Evolutionary conservation across 2,797 vertebrate species (phyloP).

Genomic region (Anomalospiza imberbis): DNA sequence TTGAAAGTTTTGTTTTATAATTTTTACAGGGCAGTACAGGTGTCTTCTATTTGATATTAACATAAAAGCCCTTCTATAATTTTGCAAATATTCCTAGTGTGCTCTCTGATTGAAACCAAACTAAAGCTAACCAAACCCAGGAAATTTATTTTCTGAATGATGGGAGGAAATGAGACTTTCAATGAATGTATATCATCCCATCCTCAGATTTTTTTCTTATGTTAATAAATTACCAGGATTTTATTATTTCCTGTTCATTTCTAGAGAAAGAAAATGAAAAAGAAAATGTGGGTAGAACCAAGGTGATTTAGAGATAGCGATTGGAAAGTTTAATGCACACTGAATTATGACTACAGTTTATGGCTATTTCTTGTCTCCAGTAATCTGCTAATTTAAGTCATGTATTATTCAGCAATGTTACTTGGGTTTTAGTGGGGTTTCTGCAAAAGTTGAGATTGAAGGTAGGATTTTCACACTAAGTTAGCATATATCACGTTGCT

Average conservation of each 20-base stretch:
- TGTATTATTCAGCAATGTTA: background rate
- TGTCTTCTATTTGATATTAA: background rate
- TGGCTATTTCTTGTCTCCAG: background rate
- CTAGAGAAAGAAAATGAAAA: background rate
- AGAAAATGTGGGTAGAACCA: background rate
- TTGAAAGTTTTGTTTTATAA: background rate
- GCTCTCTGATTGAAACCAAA: background rate
- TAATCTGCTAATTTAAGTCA: background rate
- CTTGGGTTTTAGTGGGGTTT: background rate
- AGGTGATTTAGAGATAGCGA: background rate
- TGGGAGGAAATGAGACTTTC: background rate
- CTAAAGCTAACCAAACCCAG: background rate
- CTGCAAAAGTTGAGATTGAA: background rate
- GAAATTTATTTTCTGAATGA: background rate
- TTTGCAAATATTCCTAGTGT: background rate
- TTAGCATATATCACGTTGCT: background rate
- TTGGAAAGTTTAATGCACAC: background rate
- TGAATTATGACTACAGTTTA: background rate
- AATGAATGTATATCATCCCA: background rate
- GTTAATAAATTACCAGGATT: background rate
- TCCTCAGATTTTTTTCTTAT: background rate
- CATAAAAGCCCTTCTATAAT: background rate
- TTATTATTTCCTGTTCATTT: conserved; percentile 7
- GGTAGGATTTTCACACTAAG: background rate
- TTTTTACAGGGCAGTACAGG: background rate